These are phyloP conservation scores for Theristicus caerulescens DNA, from an alignment of 2,113 vertebrate species.

Conservation along the genomic window DNA sequence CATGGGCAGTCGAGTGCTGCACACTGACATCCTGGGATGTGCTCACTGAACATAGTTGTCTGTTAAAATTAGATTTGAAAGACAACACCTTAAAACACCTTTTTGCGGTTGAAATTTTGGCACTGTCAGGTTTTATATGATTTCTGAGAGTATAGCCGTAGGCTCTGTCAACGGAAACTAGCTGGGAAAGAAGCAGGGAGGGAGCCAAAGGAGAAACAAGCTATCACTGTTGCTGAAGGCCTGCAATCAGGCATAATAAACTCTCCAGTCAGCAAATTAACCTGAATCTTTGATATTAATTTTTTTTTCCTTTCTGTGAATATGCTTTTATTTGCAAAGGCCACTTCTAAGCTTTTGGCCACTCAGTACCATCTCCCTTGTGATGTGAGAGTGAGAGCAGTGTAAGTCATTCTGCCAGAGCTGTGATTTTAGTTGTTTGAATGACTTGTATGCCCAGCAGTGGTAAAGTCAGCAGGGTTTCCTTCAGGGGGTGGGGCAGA, in stretches of 20 bases:
- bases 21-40: background rate
- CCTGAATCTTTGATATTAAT: background rate
- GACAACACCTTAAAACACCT: slow-evolving; percentile 56
- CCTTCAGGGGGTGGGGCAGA: background rate
- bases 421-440: slow-evolving; percentile 2
- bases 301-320: slow-evolving; percentile 11
- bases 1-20: slow-evolving; percentile 43
- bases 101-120: slow-evolving; percentile 66
- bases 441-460: background rate
- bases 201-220: slow-evolving; percentile 9
- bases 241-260: slow-evolving; percentile 57
- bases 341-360: slow-evolving; percentile 17
- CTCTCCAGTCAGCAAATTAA: slow-evolving; percentile 61
- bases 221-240: slow-evolving; percentile 15
- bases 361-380: background rate
- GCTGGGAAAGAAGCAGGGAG: slow-evolving; percentile 1
- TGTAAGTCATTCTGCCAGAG: background rate
- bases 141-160: slow-evolving; percentile 65
- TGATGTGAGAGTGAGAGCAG: background rate
- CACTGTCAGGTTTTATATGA: slow-evolving; percentile 69
- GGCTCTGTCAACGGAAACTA: slow-evolving; percentile 63
- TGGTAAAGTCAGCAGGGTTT: background rate
- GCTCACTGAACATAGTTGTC: slow-evolving; percentile 42
- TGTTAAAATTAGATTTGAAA: slow-evolving; percentile 69
- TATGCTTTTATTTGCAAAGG: slow-evolving; percentile 7